Evolutionary conservation across 2,113 vertebrate genomes (phyloP).

Genomic region (Corythaixoides concolor): DNA sequence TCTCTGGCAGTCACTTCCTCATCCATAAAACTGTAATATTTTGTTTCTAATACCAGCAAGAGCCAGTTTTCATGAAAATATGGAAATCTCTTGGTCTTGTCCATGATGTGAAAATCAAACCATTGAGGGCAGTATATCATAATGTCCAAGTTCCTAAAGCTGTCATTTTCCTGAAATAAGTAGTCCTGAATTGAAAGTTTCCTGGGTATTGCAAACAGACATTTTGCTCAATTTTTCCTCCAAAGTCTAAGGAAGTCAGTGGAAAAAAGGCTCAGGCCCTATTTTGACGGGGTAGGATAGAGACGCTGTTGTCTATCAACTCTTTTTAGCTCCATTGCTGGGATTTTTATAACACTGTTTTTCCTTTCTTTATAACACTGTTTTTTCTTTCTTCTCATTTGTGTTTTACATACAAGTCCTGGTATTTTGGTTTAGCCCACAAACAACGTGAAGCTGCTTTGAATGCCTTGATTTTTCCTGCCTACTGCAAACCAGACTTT

Average conservation of each 20-base stretch:
- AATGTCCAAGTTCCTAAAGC: neutral
- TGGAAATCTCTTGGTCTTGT: neutral
- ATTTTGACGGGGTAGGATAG: neutral
- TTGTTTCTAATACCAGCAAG: neutral
- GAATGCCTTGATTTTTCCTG: constrained; percentile 47
- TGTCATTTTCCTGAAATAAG: neutral
- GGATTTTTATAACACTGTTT: constrained; percentile 27
- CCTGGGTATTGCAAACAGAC: neutral
- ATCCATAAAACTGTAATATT: neutral
- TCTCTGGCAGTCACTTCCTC: neutral
- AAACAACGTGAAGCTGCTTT: constrained; percentile 27
- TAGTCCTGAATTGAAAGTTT: neutral
- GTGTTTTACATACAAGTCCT: constrained; percentile 46
- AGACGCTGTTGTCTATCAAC: neutral
- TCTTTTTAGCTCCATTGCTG: neutral
- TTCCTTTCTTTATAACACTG: constrained; percentile 23
- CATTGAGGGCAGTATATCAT: neutral
- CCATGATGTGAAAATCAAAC: neutral
- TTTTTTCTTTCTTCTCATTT: constrained; percentile 40
- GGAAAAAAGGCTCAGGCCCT: neutral
- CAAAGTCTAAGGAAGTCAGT: neutral
- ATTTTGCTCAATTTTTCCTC: neutral
- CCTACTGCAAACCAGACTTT: constrained; percentile 39
- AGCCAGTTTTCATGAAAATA: neutral
- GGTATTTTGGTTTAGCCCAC: constrained; percentile 60